A percentile compares a stretch with the other conserved stretches of the same genome.
These are phyloP conservation scores for Aeoliscus strigatus DNA, from an alignment of 2,797 vertebrate species.

Conservation along the genomic window DNA sequence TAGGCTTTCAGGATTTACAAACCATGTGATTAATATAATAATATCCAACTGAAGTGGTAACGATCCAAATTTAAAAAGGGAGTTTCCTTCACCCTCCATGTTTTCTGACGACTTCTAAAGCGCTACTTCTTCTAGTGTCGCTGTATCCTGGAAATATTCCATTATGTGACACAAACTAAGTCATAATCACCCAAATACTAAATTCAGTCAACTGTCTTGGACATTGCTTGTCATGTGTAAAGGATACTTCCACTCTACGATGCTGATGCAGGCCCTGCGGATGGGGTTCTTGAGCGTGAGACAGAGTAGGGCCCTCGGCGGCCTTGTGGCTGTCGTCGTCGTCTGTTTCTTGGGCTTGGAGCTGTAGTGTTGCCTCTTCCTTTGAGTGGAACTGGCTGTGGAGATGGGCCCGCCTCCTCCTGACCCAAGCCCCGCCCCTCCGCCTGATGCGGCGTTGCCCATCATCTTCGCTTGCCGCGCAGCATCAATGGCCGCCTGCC, in stretches of 20 bases:
- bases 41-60: too few relatives aligned
- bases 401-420: conserved; percentile 86
- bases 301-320: conserved; percentile 92
- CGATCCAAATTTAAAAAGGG: too few relatives aligned
- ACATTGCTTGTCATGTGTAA: too few relatives aligned
- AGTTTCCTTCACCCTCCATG: too few relatives aligned
- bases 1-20: too few relatives aligned
- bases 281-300: conserved; percentile 98
- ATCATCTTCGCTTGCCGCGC: conserved; percentile 96
- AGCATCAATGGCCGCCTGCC: conserved; percentile 97
- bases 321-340: conserved; percentile 85
- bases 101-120: too few relatives aligned
- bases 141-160: too few relatives aligned
- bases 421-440: conserved; percentile 53
- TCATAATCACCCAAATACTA: too few relatives aligned
- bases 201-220: too few relatives aligned
- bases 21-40: too few relatives aligned
- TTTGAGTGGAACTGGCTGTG: conserved; percentile 92
- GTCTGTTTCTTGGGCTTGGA: conserved; percentile 96
- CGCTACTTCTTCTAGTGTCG: too few relatives aligned
- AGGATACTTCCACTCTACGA: conserved; percentile 99
- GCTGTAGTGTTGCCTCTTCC: conserved; percentile 91
- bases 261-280: conserved; percentile 95
- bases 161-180: too few relatives aligned
- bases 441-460: conserved; percentile 75